Base-by-base conservation (phyloP, 2,113 vertebrate species). In the Nycticryphes semicollaris region DNA sequence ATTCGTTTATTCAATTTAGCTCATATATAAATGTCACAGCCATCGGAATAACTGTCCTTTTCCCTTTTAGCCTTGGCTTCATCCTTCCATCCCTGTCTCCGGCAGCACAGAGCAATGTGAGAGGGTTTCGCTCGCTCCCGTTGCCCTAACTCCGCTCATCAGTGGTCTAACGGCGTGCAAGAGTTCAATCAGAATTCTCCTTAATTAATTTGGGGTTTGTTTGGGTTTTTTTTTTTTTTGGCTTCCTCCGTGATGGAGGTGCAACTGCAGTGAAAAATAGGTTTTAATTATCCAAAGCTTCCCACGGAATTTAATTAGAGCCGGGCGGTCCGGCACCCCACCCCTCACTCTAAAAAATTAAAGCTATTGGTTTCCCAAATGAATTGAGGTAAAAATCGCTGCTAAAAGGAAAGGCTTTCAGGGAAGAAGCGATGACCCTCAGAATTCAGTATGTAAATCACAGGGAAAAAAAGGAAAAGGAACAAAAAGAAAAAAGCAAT, bases 251-350 rank as follows among this genome's bases (percentile, higher is more conserved):
- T 24, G 14, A 68, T 9, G 63, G 59, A 60, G 67, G 69, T 30
- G 24, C 51, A 74, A 14, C 75, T 84, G 86, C 62, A 47, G 60
- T 83, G 78, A 90, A 89, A 67, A 57, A 62, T 68, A 67, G 90
- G 51, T 41, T 76, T 92, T 96, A 85, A 81, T 87, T 93, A 75
- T 51, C 69, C 48, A 25, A 81, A 92, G 60, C 77, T 77, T 78
- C 67, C 84, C 63, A 31, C 69, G 53, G 50, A 51, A 86, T 87
- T 94, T 95, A 95, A 93, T 91, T 31, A 75, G 56, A 57, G 92
- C 19, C 56, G 33, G 33, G 47, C 39, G 8, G 28, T 81, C 39
- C 27, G 11, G 66, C 39, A 83, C 39, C 33, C 86, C 75, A 23
- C 62, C 59, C 33, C 54, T 51, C 45, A 19, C 53, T 67, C 56